phyloP scores from a whole-genome alignment of 2,113 vertebrate species.

The Eulemur macaco region DNA sequence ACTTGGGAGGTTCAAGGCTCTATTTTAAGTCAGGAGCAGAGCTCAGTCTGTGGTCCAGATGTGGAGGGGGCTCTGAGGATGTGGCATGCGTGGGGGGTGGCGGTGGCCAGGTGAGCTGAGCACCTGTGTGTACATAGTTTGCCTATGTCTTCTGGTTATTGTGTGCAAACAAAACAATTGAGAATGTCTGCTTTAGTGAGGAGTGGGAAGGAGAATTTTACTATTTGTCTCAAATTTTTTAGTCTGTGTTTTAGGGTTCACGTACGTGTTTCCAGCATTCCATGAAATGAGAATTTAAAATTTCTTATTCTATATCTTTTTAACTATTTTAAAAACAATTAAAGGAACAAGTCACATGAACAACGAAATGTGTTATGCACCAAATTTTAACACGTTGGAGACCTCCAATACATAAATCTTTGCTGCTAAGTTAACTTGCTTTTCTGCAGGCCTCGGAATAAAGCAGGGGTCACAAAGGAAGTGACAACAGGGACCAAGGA shows the following conservation, averaged over 20 bases:
- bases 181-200: background rate
- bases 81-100: fast-evolving
- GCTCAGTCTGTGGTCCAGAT: background rate
- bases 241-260: background rate
- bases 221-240: background rate
- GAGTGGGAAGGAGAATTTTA: background rate
- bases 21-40: background rate
- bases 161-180: background rate
- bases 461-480: background rate
- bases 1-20: background rate
- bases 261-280: background rate
- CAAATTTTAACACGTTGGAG: background rate
- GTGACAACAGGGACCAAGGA: background rate
- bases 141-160: background rate
- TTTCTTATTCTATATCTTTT: background rate
- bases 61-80: too few relatives aligned
- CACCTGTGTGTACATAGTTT: background rate
- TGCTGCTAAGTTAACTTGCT: background rate
- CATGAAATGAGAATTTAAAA: too few relatives aligned
- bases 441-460: background rate
- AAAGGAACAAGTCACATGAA: background rate
- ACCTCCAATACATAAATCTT: background rate
- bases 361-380: background rate
- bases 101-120: fast-evolving
- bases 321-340: background rate